Conservation (phyloP, 2,113 vertebrate species). For the Oryctolagus cuniculus region DNA sequence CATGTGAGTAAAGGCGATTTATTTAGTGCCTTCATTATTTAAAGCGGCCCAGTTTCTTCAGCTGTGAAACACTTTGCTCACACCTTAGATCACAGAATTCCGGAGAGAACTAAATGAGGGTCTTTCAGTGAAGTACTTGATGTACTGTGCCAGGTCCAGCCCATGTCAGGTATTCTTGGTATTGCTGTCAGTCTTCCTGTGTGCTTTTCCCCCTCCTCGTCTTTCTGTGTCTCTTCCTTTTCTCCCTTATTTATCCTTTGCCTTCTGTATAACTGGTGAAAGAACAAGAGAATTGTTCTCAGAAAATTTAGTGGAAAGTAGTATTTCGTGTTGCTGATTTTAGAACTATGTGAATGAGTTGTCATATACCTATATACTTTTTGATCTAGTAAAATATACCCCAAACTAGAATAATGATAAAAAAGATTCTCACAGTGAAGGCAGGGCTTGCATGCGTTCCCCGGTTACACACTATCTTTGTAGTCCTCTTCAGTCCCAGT, state of each 20-base stretch:
- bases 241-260: neutral
- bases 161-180: neutral
- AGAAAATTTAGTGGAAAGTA: neutral
- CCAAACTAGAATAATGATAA: neutral
- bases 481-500: neutral
- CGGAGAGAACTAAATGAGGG: neutral
- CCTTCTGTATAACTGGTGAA: neutral
- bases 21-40: slow-evolving; percentile 3
- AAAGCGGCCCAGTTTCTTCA: neutral
- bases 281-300: neutral
- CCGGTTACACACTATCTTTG: neutral
- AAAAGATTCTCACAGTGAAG: neutral
- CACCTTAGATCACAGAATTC: neutral
- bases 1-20: neutral
- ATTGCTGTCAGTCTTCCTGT: neutral
- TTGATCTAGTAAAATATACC: neutral
- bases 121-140: neutral
- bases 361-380: neutral
- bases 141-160: neutral
- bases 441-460: neutral
- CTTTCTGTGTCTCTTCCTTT: neutral
- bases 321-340: neutral
- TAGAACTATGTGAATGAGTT: neutral
- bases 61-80: neutral
- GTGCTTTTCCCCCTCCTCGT: too few relatives aligned